These are phyloP conservation scores for Agapornis canus DNA, from an alignment of 2,797 vertebrate genomes.

Conservation along the genomic window DNA sequence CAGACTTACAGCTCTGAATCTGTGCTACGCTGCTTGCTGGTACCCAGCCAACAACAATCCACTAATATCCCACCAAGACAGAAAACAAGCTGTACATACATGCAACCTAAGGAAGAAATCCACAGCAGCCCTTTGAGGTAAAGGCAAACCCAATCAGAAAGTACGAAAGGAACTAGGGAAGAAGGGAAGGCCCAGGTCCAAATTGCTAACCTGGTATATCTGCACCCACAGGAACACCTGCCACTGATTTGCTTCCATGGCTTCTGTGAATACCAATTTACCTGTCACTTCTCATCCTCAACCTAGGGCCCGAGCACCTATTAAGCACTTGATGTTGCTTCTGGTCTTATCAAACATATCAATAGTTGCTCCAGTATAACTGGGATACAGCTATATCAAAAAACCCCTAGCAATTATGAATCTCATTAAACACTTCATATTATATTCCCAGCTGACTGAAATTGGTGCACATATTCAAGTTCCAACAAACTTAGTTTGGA, in stretches of 20 bases:
- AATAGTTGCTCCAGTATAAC: background rate
- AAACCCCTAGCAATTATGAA: background rate
- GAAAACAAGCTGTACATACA: rapidly evolving
- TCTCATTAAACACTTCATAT: background rate
- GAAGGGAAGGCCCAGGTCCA: background rate
- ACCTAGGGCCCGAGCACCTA: rapidly evolving
- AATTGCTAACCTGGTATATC: background rate
- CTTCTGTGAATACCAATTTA: background rate
- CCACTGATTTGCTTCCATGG: background rate
- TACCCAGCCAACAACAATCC: background rate
- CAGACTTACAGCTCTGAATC: background rate
- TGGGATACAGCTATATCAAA: background rate
- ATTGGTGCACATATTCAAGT: background rate
- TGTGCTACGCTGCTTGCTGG: rapidly evolving
- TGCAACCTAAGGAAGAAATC: rapidly evolving
- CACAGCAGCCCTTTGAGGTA: background rate
- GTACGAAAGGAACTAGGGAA: background rate
- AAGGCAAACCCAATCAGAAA: background rate
- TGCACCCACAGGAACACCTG: background rate
- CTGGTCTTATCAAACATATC: background rate
- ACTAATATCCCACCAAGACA: background rate
- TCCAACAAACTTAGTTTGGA: background rate
- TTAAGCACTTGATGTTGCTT: background rate
- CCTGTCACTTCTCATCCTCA: background rate
- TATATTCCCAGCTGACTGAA: background rate